These are phyloP conservation scores for Epinotia nisella DNA, from an alignment of 2,888 invertebrate genomes.

Conservation along the genomic window DNA sequence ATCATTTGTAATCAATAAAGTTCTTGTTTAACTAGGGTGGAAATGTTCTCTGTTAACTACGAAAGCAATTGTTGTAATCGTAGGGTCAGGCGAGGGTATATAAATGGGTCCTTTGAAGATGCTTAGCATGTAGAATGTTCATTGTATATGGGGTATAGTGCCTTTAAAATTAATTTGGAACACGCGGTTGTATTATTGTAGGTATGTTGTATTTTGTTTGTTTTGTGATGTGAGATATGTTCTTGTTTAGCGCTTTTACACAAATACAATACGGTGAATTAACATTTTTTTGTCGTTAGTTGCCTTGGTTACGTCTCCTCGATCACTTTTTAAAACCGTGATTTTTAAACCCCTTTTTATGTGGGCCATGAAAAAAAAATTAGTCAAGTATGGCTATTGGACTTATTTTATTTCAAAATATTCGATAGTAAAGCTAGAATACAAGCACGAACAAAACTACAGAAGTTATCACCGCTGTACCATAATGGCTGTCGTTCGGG, in stretches of 20 bases:
- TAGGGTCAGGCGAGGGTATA: constrained; percentile 5
- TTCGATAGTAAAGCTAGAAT: neutral
- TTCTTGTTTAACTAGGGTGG: constrained; percentile 2
- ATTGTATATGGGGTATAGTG: neutral
- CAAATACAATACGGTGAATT: neutral
- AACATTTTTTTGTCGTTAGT: too few relatives aligned
- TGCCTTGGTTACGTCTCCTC: too few relatives aligned
- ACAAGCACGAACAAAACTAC: constrained; percentile 4
- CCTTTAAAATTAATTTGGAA: neutral
- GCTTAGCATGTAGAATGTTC: neutral
- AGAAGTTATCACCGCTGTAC: constrained; percentile 27
- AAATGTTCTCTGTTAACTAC: constrained; percentile 18
- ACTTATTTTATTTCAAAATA: neutral
- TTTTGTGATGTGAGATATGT: neutral
- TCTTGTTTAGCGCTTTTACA: neutral
- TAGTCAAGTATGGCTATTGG: too few relatives aligned
- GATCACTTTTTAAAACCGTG: too few relatives aligned
- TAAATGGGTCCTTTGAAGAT: constrained; percentile 14
- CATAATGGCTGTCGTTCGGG: constrained; percentile 32
- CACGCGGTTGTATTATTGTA: too few relatives aligned
- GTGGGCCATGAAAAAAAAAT: too few relatives aligned
- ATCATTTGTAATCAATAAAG: neutral
- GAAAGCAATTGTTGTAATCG: constrained; percentile 34
- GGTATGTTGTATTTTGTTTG: neutral
- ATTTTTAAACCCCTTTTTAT: too few relatives aligned